Evolutionary conservation across 2,797 vertebrate species (phyloP).

Genomic region (Anabacerthia variegaticeps): DNA sequence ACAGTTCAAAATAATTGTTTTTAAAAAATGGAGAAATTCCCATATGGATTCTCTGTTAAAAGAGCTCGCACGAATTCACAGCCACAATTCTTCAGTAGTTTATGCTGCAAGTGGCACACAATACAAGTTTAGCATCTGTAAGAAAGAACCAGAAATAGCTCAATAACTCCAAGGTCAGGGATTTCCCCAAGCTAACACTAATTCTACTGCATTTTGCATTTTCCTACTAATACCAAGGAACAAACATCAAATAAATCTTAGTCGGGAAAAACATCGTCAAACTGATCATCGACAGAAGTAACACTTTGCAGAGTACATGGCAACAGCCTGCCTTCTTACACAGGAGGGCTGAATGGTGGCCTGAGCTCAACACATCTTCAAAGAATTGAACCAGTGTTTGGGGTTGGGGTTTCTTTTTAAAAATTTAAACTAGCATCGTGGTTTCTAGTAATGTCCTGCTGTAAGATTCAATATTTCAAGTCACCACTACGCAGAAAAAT

Average conservation of each 20-base stretch:
- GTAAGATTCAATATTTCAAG: not conserved
- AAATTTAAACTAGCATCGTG: not conserved
- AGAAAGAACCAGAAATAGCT: conserved; percentile 67
- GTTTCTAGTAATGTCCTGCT: not conserved
- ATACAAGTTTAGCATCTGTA: conserved; percentile 67
- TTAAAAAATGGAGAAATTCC: conserved; percentile 49
- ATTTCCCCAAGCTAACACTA: conserved; percentile 65
- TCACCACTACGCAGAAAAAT: not conserved
- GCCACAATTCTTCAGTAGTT: conserved; percentile 79
- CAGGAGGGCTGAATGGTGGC: not conserved
- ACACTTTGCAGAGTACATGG: not conserved
- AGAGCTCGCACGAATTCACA: conserved; percentile 72
- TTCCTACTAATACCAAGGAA: conserved; percentile 53
- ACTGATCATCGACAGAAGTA: conserved; percentile 7
- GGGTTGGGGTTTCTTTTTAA: not conserved
- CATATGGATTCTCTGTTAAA: conserved; percentile 62
- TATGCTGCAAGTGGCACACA: conserved; percentile 75
- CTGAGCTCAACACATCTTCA: not conserved
- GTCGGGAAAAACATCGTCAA: conserved; percentile 22
- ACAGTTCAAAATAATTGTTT: conserved; percentile 50
- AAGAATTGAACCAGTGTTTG: not conserved
- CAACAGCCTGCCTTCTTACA: conserved; percentile 38
- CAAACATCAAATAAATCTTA: conserved; percentile 52
- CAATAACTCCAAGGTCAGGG: conserved; percentile 64
- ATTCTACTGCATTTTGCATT: conserved; percentile 62